Conservation (phyloP, 2,888 invertebrate genomes). For the Synanthedon myopaeformis region DNA sequence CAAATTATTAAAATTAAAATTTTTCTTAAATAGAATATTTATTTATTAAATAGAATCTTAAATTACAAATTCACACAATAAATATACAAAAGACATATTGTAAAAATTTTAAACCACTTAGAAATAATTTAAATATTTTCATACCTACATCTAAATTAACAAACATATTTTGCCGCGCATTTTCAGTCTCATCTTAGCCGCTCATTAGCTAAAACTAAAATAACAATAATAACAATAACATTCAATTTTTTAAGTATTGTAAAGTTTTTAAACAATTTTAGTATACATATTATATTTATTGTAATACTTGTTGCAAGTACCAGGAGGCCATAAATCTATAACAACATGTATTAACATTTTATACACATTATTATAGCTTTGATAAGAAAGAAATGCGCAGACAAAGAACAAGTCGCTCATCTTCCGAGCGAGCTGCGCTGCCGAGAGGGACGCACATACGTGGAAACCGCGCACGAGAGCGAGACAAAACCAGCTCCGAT, state of each 20-base stretch:
- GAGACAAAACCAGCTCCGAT: conserved; percentile 60
- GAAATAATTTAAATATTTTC: too few species aligned
- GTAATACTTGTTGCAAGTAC: conserved; percentile 18
- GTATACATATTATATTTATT: conserved; percentile 2
- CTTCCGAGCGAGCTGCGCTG: conserved; percentile 51
- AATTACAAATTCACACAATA: too few species aligned
- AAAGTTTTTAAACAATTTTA: conserved; percentile 9
- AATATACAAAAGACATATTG: too few species aligned
- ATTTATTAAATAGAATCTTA: too few species aligned
- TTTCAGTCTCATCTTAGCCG: too few species aligned
- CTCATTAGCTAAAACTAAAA: too few species aligned
- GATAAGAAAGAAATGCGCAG: conserved; percentile 59
- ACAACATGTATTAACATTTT: conserved; percentile 18
- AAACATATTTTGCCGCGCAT: too few species aligned
- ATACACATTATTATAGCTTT: conserved; percentile 15
- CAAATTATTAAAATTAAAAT: too few species aligned
- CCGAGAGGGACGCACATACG: conserved; percentile 55
- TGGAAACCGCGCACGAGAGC: conserved; percentile 39
- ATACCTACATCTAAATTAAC: too few species aligned
- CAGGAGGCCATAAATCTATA: conserved; percentile 29
- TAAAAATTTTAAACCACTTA: too few species aligned
- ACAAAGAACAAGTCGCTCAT: conserved; percentile 50
- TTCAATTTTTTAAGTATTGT: not conserved
- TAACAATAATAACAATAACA: too few species aligned
- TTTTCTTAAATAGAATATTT: too few species aligned